Base-by-base conservation (phyloP, 2,113 vertebrate genomes). In the Aegotheles bennettii region DNA sequence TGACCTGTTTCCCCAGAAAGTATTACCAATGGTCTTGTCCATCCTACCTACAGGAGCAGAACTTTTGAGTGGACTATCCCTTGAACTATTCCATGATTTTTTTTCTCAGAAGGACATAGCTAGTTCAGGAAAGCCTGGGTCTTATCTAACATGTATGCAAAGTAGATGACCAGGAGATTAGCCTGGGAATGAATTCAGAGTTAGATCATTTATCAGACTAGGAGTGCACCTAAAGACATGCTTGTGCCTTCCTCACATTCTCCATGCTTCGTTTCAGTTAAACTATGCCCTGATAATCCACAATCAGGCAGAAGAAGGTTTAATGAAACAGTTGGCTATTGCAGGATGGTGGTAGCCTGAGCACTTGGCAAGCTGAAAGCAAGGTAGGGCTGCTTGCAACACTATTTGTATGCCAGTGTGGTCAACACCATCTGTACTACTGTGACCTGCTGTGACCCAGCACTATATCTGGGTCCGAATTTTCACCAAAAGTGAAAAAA, bases 401-500 rank as follows among this genome's bases (percentile, higher is more conserved):
- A 3, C 5, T 29, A 14, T 77, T 77, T 81, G 25, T 79, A 36
- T 40, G 36, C 20, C 50, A 81, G 14, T 20, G 54, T 73, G 50
- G 54, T 76, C 53, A 91, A 53, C 48, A 61, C 63, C 76, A 80
- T 87, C 95, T 95, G 89, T 43, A 76, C 56, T 64, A 33, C 60
- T 16, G 19, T 68, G 65, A 91, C 87, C 78, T 85, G 38, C 84
- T 88, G 63, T 50, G 79, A 68, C 54, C 61, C n/a, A 82, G 78
- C 25, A 48, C 16, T 80, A 11, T 88, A 92, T 77, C 71, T 93
- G 51, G 92, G 86, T 93, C 85, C 92, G 61, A 86, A 78, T 84
- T 87, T 77, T 84, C 26, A 92, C 54, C 33, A 54, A 69, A 89
- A 93, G 7, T 74, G 50, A 70, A 84, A 88, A 86, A 83, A 48